Conservation (phyloP, 1,140 invertebrate species). For the Rhyzopertha dominica region DNA sequence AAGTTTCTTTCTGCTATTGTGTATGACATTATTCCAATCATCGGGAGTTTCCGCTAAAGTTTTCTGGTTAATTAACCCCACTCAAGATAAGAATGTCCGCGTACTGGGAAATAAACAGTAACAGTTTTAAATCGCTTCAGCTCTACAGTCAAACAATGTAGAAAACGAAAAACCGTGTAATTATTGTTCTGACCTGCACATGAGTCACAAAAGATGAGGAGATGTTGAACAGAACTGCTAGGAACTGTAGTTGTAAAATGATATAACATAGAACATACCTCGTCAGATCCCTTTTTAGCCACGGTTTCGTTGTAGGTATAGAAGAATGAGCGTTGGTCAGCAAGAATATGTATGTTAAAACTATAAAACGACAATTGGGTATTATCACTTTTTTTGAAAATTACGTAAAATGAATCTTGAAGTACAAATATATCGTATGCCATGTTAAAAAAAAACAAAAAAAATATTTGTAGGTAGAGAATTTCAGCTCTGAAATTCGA, state of each 20-base stretch:
- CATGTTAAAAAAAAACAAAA: no score
- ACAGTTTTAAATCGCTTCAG: no score
- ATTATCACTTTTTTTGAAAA: no score
- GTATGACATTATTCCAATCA: no score
- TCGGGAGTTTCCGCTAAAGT: no score
- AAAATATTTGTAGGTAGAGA: no score
- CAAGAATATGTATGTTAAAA: conserved; percentile 22
- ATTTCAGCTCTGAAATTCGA: no score
- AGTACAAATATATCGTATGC: no score
- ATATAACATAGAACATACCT: conserved; percentile 17
- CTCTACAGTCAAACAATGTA: conserved; percentile 18
- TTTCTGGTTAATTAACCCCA: conserved; percentile 12
- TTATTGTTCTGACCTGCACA: conserved; percentile 25
- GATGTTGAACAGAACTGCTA: conserved; percentile 2
- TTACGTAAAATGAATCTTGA: no score
- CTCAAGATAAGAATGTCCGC: conserved; percentile 11
- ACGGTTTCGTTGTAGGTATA: conserved; percentile 15
- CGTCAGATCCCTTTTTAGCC: conserved; percentile 17
- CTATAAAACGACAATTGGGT: no score
- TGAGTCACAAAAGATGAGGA: conserved; percentile 21
- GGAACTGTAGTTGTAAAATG: conserved; percentile 13
- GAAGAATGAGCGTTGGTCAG: conserved; percentile 8
- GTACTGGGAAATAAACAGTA: conserved; percentile 9
- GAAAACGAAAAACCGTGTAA: conserved; percentile 17
- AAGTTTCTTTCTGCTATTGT: no score